Evolutionary conservation across 2,797 vertebrate species (phyloP), one percentile per base, ranked within the genome.

Genomic region (Sardinella longiceps): DNA sequence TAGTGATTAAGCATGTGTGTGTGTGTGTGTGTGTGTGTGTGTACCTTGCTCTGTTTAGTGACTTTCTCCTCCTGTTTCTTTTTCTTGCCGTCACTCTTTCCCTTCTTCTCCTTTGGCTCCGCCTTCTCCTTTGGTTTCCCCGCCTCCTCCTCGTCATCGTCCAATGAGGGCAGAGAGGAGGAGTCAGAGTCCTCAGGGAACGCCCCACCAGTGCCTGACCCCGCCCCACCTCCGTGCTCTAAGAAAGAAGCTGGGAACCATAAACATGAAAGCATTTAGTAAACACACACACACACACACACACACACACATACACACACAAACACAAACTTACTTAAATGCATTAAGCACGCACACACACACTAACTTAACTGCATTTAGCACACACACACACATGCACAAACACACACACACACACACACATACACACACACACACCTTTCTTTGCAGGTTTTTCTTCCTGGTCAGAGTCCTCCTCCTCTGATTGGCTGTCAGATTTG

Each of bases 101-200:
- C n/a, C 53, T 86, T 90, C 80, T 90, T 91, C 50, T 87, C 84
- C 60, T 85, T 89, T 63, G 89, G 90, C 50, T 86, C 86, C 1
- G 51, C 58, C 2, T 81, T 20, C 37, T 77, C 6, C 63, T 85
- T 89, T 56, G 90, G 90, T 50, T 86, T 85, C 1, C 53, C 53
- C 3, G 80, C 25, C 10, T 33, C 50, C 1, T 91, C 86, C 25
- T 89, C 45, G 2, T 93, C 91, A 10, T 93, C 94, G 0, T 94
- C 92, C 85, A 94, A 46, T 83, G 95, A 95, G 2, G 93, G 90
- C 25, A 94, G 89, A 0, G 94, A 94, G 0, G 94, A 95, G 12
- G 94, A 95, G 87, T 95, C 93, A 0, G 94, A 95, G 74, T 95
- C 93, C 0, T 48, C 66, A 43, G 56, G 56, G 23, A 60, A 60